phyloP scores from a whole-genome alignment of 2,113 vertebrate species.

The Apus apus region DNA sequence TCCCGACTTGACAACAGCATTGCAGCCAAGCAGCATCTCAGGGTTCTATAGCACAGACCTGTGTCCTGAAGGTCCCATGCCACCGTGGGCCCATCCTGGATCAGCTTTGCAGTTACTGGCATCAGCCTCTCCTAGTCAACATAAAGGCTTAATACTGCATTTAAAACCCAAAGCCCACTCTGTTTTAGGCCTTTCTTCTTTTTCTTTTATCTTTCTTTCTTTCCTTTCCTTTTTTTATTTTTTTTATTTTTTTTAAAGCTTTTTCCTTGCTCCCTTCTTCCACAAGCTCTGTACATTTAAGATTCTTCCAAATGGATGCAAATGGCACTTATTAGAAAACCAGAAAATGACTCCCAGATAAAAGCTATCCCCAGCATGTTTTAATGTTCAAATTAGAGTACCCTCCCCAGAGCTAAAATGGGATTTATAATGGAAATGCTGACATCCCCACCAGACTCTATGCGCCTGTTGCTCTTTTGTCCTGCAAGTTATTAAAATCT shows the following conservation, averaged over 20 bases:
- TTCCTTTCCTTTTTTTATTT: neutral
- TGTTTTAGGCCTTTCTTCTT: neutral
- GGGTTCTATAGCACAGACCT: neutral
- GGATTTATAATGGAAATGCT: conserved; percentile 43
- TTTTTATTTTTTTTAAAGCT: neutral
- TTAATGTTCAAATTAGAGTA: conserved; percentile 25
- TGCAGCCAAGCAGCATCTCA: neutral
- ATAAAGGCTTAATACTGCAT: neutral
- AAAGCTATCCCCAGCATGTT: conserved; percentile 27
- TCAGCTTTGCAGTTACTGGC: neutral
- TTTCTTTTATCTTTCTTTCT: too few relatives aligned
- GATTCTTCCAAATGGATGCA: conserved; percentile 19
- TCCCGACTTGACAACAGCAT: neutral
- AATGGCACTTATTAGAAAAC: conserved; percentile 16
- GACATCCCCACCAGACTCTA: conserved; percentile 13
- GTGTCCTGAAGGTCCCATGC: neutral
- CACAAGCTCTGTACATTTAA: neutral
- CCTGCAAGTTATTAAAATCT: conserved; percentile 48
- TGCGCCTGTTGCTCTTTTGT: conserved; percentile 19
- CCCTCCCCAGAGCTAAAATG: neutral
- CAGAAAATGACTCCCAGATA: conserved; percentile 1
- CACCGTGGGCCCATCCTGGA: neutral
- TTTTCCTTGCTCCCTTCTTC: neutral
- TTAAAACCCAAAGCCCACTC: neutral
- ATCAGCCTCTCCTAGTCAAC: neutral